Percentiles rank a stretch among this genome's conserved stretches.
These are phyloP conservation scores for Drosophila grimshawi DNA, from an alignment of 1,140 invertebrate genomes.

Conservation along the genomic window DNA sequence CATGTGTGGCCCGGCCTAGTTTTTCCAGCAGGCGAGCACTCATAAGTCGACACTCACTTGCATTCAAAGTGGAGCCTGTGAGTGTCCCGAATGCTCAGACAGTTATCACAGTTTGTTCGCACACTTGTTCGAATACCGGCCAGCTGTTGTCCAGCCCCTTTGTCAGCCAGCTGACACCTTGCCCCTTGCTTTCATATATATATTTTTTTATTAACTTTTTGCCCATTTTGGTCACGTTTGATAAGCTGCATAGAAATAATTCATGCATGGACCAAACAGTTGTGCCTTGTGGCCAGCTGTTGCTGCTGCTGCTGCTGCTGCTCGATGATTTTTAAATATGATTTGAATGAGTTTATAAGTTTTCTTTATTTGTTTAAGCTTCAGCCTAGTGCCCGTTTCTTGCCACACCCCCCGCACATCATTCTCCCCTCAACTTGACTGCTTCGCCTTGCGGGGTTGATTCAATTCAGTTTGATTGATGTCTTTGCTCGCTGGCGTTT, in stretches of 20 bases:
- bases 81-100: constrained; percentile 10
- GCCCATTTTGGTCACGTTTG: constrained; percentile 75
- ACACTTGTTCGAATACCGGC: constrained; percentile 53
- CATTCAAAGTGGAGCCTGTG: constrained; percentile 46
- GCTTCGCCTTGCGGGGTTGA: constrained; percentile 34
- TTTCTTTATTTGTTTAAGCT: constrained; percentile 76
- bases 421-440: background rate
- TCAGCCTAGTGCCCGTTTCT: constrained; percentile 20
- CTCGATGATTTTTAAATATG: constrained; percentile 78
- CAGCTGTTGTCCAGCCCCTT: constrained; percentile 53
- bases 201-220: constrained; percentile 70
- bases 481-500: constrained; percentile 63
- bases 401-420: background rate
- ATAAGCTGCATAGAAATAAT: constrained; percentile 78
- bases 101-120: constrained; percentile 53
- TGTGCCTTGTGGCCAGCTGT: constrained; percentile 58
- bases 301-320: constrained; percentile 38
- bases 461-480: constrained; percentile 71
- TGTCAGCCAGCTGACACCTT: constrained; percentile 58
- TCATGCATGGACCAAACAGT: constrained; percentile 59
- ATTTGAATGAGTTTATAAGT: constrained; percentile 81
- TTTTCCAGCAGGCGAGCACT: constrained; percentile 18
- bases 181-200: constrained; percentile 8
- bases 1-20: constrained; percentile 33
- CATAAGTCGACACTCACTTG: constrained; percentile 35